Base-by-base conservation (phyloP, 2,888 invertebrate genomes). In the Sabatieria punctata region DNA sequence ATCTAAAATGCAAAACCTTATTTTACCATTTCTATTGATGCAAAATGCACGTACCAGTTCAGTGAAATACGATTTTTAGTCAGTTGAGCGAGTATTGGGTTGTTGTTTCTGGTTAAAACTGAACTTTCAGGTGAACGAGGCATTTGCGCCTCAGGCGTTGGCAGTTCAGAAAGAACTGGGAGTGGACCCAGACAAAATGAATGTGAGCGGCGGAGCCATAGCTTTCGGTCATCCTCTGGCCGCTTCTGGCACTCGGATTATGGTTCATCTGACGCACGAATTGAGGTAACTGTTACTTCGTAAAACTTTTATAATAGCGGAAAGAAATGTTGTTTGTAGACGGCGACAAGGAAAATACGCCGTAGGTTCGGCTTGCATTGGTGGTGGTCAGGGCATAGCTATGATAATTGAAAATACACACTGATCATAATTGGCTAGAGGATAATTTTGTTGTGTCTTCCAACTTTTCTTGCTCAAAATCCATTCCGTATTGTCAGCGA, bases 381-480 rank as follows among this genome's bases (percentile, higher is more conserved):
- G 95, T 25, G 95, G 95, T 39, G 95, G 95, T 2, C 93, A 95
- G 71, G 95, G 95, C 49, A 95, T 97, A 61, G 89, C 95, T 1
- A 60, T 97, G 15, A 73, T 97, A 64, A 65, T 95, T 39, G 93
- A 97, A 60, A 65, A 58, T 40, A 55, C 61, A 8, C 4, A 23
- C 19, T 36, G 18, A 15, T 41, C 22, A 41, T 11, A 13, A 38
- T 11, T 30, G 6, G 30, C 30, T 15, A 6, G 8, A 6, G 15
- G 30, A 30, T 30, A 11, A 15, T 11, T 30, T 30, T n/a, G n/a
- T n/a, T n/a, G n/a, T n/a, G n/a, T n/a, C n/a, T n/a, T n/a, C n/a
- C n/a, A n/a, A n/a, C n/a, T n/a, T n/a, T n/a, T n/a, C n/a, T n/a
- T n/a, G n/a, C n/a, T n/a, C n/a, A n/a, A n/a, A n/a, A n/a, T n/a